Percentiles rank a stretch among this genome's conserved stretches.
Evolutionary conservation across 2,113 vertebrate species (phyloP).

Genomic region (Gasterosteus aculeatus): DNA sequence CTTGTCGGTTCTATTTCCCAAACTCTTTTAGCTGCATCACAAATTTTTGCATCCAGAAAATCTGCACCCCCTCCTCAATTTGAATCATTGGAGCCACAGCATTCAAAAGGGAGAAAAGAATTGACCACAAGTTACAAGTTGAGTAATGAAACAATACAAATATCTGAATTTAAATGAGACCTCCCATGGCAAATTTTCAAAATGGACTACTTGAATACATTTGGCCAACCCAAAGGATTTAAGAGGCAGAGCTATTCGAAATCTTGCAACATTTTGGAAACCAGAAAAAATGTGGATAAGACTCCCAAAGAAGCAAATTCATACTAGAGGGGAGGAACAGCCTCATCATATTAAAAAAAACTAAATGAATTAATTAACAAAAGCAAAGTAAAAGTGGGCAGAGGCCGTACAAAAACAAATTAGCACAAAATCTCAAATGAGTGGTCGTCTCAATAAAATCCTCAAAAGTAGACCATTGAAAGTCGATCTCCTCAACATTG

Average conservation of each 20-base stretch:
- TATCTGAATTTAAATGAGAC: conserved; percentile 61
- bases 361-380: not conserved
- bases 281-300: conserved; percentile 36
- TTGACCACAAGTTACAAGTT: conserved; percentile 67
- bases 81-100: conserved; percentile 48
- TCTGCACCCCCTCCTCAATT: conserved; percentile 55
- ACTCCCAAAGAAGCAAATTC: conserved; percentile 19
- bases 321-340: conserved; percentile 15
- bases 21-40: conserved; percentile 69
- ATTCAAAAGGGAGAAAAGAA: conserved; percentile 54
- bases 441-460: not conserved
- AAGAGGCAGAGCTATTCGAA: conserved; percentile 53
- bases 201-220: conserved; percentile 57
- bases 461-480: not conserved
- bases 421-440: not conserved
- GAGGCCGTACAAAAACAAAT: not conserved
- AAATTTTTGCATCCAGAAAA: conserved; percentile 65
- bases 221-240: conserved; percentile 15
- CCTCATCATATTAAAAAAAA: conserved; percentile 21
- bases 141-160: conserved; percentile 61
- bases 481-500: not conserved
- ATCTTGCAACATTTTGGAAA: conserved; percentile 13
- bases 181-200: conserved; percentile 49
- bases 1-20: conserved; percentile 69
- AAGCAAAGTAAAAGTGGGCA: not conserved